These are phyloP conservation scores for Drosophila niveifrons DNA, from an alignment of 2,888 invertebrate species.

Conservation along the genomic window DNA sequence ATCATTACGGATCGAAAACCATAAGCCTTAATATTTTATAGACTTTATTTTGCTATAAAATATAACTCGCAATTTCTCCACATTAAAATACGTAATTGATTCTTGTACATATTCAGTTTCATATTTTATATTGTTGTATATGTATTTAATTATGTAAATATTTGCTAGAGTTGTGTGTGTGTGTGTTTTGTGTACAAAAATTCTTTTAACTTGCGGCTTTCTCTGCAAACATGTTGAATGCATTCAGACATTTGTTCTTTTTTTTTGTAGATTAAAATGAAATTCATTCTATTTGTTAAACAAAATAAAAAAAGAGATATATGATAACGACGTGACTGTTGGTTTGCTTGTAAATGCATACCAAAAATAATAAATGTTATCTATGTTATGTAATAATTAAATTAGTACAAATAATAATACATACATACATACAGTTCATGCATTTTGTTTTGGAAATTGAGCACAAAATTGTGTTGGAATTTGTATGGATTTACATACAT, in stretches of 20 bases:
- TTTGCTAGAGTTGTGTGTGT: not conserved
- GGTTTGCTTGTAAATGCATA: slow-evolving; percentile 21
- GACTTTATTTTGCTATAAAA: slow-evolving; percentile 4
- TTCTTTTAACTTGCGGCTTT: not conserved
- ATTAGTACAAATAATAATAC: slow-evolving; percentile 19
- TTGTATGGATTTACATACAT: not conserved
- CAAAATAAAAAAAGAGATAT: not conserved
- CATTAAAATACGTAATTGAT: slow-evolving; percentile 12
- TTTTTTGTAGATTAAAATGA: not conserved
- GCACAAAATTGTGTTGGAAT: slow-evolving; percentile 16
- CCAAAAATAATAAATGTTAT: not conserved
- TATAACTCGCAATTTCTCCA: not conserved
- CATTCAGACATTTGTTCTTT: not conserved
- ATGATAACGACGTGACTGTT: not conserved
- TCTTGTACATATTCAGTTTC: slow-evolving; percentile 18
- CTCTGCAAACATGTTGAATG: slow-evolving; percentile 3
- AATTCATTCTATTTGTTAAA: not conserved
- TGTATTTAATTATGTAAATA: slow-evolving; percentile 2
- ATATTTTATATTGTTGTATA: slow-evolving; percentile 10
- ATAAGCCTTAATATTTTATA: not conserved
- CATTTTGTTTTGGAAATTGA: slow-evolving; percentile 12
- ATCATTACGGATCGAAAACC: too few relatives aligned
- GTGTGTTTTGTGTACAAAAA: slow-evolving; percentile 2
- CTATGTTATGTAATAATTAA: slow-evolving; percentile 4
- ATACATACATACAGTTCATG: slow-evolving; percentile 1